Evolutionary conservation across 2,888 invertebrate species (phyloP).

Genomic region (Neoitamus cyanurus): DNA sequence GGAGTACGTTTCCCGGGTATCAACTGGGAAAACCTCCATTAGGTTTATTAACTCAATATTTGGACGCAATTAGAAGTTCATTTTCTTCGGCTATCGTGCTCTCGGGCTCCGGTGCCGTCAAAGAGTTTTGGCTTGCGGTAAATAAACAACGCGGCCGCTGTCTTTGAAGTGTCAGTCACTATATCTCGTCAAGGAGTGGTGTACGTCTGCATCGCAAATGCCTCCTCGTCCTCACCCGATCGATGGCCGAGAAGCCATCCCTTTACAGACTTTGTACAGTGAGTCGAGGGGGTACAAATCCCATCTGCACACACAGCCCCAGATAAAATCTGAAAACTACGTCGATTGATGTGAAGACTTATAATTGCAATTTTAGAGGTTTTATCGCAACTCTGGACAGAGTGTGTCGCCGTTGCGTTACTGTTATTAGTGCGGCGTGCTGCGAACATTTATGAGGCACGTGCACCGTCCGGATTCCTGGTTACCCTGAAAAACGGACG

Average conservation of each 20-base stretch:
- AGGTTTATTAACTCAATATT: slow-evolving; percentile 49
- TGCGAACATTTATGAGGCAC: slow-evolving; percentile 40
- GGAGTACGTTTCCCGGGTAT: slow-evolving; percentile 19
- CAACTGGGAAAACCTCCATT: slow-evolving; percentile 47
- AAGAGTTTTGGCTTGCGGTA: slow-evolving; percentile 23
- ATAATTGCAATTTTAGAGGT: slow-evolving; percentile 40
- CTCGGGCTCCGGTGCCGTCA: neutral
- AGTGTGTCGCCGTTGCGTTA: slow-evolving; percentile 36
- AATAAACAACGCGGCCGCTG: slow-evolving; percentile 34
- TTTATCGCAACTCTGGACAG: slow-evolving; percentile 20
- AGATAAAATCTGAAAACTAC: slow-evolving; percentile 32
- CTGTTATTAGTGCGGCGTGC: slow-evolving; percentile 47
- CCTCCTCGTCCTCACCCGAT: neutral
- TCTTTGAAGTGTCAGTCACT: slow-evolving; percentile 48
- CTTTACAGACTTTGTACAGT: slow-evolving; percentile 12
- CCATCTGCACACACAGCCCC: neutral
- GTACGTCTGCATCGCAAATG: slow-evolving; percentile 14
- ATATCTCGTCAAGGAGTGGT: neutral
- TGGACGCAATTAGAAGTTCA: slow-evolving; percentile 47
- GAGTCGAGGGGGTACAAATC: slow-evolving; percentile 20
- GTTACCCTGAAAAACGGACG: neutral
- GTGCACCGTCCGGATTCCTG: slow-evolving; percentile 13
- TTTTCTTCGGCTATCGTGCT: slow-evolving; percentile 17
- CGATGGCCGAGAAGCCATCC: neutral
- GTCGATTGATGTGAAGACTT: neutral